A percentile compares a stretch with the other conserved stretches of the same genome.
phyloP scores from a whole-genome alignment of 2,888 invertebrate species.

The Eulithis testata region DNA sequence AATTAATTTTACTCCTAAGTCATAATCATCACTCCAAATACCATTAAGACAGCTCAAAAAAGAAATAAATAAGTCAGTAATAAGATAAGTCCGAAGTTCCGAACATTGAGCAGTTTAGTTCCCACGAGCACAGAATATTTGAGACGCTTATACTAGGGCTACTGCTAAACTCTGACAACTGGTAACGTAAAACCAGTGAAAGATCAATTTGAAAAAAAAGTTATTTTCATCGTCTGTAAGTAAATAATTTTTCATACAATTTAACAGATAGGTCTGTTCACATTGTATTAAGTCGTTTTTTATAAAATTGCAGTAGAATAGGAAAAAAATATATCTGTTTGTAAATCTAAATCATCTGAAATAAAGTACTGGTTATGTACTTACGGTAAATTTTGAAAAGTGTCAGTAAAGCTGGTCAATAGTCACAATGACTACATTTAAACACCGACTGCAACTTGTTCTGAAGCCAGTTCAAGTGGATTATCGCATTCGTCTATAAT shows the following conservation, averaged over 20 bases:
- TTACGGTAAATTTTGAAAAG: not conserved
- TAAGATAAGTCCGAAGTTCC: not conserved
- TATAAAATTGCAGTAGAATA: too few species aligned
- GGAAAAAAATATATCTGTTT: too few species aligned
- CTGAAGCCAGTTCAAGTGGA: slow-evolving; percentile 31
- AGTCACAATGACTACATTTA: slow-evolving; percentile 3
- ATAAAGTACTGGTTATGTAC: too few species aligned
- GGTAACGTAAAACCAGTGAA: not conserved
- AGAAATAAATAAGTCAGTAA: slow-evolving; percentile 29
- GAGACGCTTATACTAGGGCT: not conserved
- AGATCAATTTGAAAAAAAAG: too few species aligned
- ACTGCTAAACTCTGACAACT: slow-evolving; percentile 1
- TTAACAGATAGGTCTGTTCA: too few species aligned
- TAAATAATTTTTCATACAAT: too few species aligned
- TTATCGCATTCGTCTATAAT: slow-evolving; percentile 21
- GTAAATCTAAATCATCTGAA: too few species aligned
- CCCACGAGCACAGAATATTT: slow-evolving; percentile 25
- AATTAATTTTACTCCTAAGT: not conserved
- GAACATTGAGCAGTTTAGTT: slow-evolving; percentile 15
- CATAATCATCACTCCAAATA: slow-evolving; percentile 13
- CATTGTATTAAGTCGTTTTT: too few species aligned
- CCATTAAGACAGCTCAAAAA: slow-evolving; percentile 33
- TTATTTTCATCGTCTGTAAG: too few species aligned
- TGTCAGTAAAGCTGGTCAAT: not conserved
- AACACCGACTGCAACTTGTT: slow-evolving; percentile 10